These are phyloP conservation scores for Mormyrops boulengeri DNA, from an alignment of 2,797 vertebrate genomes.

Conservation along the genomic window DNA sequence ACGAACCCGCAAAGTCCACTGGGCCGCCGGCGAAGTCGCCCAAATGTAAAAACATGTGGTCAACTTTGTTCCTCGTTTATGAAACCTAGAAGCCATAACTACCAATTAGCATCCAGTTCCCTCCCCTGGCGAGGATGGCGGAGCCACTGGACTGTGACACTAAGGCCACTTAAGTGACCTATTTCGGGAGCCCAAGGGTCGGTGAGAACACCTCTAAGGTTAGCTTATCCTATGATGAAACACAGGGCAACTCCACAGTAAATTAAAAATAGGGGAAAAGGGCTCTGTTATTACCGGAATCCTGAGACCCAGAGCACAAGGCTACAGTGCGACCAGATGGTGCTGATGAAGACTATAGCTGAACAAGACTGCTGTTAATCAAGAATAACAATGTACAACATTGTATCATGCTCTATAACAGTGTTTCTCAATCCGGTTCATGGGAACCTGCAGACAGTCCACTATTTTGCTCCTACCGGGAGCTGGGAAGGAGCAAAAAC, in stretches of 20 bases:
- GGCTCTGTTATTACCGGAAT: slow-evolving; percentile 34
- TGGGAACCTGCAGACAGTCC: neutral
- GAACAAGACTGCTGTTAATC: neutral
- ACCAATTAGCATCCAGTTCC: slow-evolving; percentile 54
- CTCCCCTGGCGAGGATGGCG: slow-evolving; percentile 41
- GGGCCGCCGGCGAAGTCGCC: slow-evolving; percentile 42
- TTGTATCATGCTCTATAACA: neutral
- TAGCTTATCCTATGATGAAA: slow-evolving; percentile 64
- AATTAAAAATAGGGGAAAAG: slow-evolving; percentile 43
- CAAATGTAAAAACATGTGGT: slow-evolving; percentile 54
- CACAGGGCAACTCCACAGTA: slow-evolving; percentile 50
- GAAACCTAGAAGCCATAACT: slow-evolving; percentile 51
- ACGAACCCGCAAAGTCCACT: slow-evolving; percentile 42
- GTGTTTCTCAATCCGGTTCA: neutral
- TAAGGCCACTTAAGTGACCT: slow-evolving; percentile 64
- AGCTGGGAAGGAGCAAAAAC: neutral
- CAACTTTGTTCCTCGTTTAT: slow-evolving; percentile 50
- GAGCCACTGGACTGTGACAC: slow-evolving; percentile 43
- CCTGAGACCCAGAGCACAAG: slow-evolving; percentile 13
- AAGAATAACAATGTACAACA: neutral
- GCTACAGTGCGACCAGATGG: slow-evolving; percentile 5
- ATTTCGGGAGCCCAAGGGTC: slow-evolving; percentile 52
- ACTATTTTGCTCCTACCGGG: neutral
- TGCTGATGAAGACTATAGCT: neutral
- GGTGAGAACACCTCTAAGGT: slow-evolving; percentile 63